Conservation (phyloP, 92 coral and sea anemone genomes). For the Parazoanthus atlanticus region DNA sequence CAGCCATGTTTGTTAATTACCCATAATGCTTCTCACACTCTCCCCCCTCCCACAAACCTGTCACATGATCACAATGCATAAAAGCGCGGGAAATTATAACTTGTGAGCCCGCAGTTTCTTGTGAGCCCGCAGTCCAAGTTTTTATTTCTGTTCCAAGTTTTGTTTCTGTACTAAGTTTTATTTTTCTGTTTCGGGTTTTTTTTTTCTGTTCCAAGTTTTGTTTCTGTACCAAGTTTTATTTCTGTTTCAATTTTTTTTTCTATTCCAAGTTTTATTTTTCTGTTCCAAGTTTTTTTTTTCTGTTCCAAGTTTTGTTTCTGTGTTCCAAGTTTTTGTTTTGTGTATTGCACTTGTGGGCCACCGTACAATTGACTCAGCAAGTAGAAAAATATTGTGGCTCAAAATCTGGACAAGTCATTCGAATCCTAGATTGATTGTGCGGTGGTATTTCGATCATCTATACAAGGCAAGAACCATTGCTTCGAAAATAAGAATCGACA, state of each 20-base stretch:
- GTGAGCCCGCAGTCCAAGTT: constrained; percentile 10
- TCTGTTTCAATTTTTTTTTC: background rate
- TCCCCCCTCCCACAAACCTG: constrained; percentile 3
- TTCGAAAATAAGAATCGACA: constrained; percentile 29
- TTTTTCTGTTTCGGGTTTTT: background rate
- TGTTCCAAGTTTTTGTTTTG: no score
- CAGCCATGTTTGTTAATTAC: constrained; percentile 29
- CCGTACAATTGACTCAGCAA: constrained; percentile 28
- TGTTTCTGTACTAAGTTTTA: background rate
- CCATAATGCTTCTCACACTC: constrained; percentile 38
- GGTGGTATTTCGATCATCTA: constrained; percentile 35
- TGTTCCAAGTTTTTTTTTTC: constrained; percentile 1
- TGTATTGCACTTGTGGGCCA: constrained; percentile 15
- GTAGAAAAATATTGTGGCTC: constrained; percentile 31
- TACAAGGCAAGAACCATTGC: constrained; percentile 24
- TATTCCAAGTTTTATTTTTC: constrained; percentile 7
- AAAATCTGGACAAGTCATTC: constrained; percentile 29
- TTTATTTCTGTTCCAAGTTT: background rate
- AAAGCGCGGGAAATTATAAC: constrained; percentile 30
- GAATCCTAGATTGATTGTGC: constrained; percentile 32
- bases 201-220: background rate
- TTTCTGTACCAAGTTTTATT: background rate
- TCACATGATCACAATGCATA: background rate
- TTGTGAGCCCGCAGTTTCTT: constrained; percentile 40
- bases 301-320: no score